These are phyloP conservation scores for Hemitrygon akajei DNA, from an alignment of 2,797 vertebrate species.

Conservation along the genomic window DNA sequence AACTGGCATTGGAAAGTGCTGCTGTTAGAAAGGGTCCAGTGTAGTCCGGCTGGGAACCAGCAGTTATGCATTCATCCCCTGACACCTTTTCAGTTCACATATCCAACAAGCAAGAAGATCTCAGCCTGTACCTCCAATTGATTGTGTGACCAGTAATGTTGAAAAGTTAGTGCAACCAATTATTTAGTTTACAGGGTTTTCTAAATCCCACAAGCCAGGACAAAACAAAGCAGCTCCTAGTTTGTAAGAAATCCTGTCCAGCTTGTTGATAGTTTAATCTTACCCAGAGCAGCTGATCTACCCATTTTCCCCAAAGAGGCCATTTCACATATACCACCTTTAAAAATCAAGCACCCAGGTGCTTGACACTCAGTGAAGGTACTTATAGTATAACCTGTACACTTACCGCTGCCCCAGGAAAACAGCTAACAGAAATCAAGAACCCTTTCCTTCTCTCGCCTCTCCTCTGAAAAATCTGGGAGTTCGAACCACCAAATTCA, in stretches of 20 bases:
- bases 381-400: too few species aligned
- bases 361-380: neutral
- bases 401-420: too few species aligned
- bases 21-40: neutral
- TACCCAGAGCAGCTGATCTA: conserved; percentile 52
- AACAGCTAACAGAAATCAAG: too few species aligned
- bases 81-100: conserved; percentile 43
- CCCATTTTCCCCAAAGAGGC: conserved; percentile 53
- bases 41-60: conserved; percentile 39
- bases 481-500: too few species aligned
- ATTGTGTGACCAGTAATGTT: conserved; percentile 48
- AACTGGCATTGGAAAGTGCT: too few species aligned
- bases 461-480: too few species aligned
- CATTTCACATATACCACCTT: conserved; percentile 51
- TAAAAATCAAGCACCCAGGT: neutral
- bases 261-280: conserved; percentile 57
- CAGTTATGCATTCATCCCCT: conserved; percentile 40
- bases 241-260: conserved; percentile 62
- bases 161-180: conserved; percentile 53
- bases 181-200: conserved; percentile 54
- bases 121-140: conserved; percentile 43
- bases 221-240: conserved; percentile 58
- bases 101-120: conserved; percentile 40
- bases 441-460: too few species aligned
- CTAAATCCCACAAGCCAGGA: conserved; percentile 56